A percentile compares a stretch with the other conserved stretches of the same genome.
Evolutionary conservation across 2,888 invertebrate genomes (phyloP).

Genomic region (Amaurobius ferox): DNA sequence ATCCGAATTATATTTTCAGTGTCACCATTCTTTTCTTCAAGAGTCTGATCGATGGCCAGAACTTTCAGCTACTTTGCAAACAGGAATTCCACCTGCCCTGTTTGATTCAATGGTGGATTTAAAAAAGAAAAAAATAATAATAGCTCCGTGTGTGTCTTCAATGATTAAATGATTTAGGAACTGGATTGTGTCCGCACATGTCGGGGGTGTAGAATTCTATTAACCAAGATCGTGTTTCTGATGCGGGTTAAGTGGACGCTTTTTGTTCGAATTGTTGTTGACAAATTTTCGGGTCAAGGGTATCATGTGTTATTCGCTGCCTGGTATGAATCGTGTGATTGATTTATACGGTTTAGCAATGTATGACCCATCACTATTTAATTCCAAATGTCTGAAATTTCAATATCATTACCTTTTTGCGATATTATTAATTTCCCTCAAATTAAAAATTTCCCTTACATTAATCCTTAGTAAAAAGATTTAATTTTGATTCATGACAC

Average conservation of each 20-base stretch:
- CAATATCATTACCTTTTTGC: too few species aligned
- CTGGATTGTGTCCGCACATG: slow-evolving; percentile 10
- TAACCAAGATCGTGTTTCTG: slow-evolving; percentile 31
- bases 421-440: too few species aligned
- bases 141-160: slow-evolving; percentile 21
- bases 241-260: slow-evolving; percentile 1
- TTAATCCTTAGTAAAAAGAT: too few species aligned
- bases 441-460: too few species aligned
- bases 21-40: slow-evolving; percentile 7
- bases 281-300: slow-evolving; percentile 18
- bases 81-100: slow-evolving; percentile 68
- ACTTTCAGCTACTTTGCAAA: slow-evolving; percentile 10
- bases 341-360: too few species aligned
- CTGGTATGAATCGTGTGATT: too few species aligned
- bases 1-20: slow-evolving; percentile 7
- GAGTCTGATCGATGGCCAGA: not conserved
- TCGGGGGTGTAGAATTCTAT: slow-evolving; percentile 32
- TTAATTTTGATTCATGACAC: too few species aligned
- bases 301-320: not conserved
- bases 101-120: slow-evolving; percentile 22
- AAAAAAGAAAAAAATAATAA: not conserved
- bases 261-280: not conserved
- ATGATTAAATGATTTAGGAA: slow-evolving; percentile 36
- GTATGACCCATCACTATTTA: too few species aligned
- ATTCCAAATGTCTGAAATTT: too few species aligned